These are phyloP conservation scores for Margarornis squamiger DNA, from an alignment of 2,797 vertebrate genomes.

Conservation along the genomic window DNA sequence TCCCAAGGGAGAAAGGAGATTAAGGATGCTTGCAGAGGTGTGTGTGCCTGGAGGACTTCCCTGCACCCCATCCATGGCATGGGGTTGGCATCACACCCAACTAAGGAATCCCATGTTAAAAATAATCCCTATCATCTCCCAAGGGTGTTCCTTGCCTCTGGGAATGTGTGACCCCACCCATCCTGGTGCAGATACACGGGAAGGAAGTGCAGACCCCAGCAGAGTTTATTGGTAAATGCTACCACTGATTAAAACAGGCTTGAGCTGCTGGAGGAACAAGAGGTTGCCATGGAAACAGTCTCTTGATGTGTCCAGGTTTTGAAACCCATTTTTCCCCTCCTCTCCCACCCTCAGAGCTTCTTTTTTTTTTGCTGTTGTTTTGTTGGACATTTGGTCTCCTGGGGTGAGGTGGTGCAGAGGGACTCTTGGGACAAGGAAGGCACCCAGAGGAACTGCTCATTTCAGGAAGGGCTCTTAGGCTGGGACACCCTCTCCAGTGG, in stretches of 20 bases:
- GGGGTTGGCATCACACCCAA: background rate
- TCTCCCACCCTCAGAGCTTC: background rate
- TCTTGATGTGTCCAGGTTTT: conserved; percentile 78
- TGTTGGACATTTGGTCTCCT: conserved; percentile 20
- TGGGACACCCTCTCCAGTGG: rapidly evolving
- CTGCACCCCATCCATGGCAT: rapidly evolving
- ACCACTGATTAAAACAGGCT: conserved; percentile 72
- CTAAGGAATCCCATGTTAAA: rapidly evolving
- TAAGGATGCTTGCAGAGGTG: background rate
- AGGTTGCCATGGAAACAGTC: conserved; percentile 78
- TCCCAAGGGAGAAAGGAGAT: rapidly evolving
- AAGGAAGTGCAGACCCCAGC: background rate
- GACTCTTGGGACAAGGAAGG: background rate
- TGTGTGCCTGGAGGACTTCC: rapidly evolving
- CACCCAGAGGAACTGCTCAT: rapidly evolving
- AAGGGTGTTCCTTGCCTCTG: background rate
- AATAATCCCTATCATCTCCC: background rate
- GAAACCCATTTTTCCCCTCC: conserved; percentile 53
- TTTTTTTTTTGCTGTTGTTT: conserved; percentile 8
- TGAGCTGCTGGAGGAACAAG: conserved; percentile 73
- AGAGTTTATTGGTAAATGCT: conserved; percentile 42
- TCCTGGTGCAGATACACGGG: background rate
- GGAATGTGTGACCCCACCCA: background rate
- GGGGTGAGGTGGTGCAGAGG: background rate
- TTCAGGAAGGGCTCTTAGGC: background rate